phyloP scores from a whole-genome alignment of 2,113 vertebrate genomes.

The Halcyon malimbica region DNA sequence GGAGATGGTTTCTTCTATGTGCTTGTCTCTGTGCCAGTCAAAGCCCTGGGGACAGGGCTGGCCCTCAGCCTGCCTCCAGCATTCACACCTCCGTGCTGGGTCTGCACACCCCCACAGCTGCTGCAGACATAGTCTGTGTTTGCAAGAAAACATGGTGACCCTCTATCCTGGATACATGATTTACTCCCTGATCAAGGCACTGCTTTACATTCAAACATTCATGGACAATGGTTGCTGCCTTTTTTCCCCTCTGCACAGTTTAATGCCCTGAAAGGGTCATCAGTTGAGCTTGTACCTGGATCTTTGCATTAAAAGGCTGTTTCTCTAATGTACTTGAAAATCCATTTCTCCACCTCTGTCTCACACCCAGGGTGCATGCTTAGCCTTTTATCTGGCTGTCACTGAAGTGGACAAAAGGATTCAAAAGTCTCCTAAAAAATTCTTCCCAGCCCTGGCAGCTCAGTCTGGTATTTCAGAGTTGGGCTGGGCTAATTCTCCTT shows the following conservation, averaged over 20 bases:
- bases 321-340: not conserved
- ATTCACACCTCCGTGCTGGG: not conserved
- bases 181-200: not conserved
- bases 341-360: not conserved
- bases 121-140: not conserved
- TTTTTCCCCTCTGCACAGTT: not conserved
- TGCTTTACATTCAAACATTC: not conserved
- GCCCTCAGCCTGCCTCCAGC: not conserved
- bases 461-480: not conserved
- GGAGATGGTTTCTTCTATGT: not conserved
- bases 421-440: not conserved
- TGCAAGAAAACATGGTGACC: not conserved
- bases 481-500: not conserved
- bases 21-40: constrained; percentile 24
- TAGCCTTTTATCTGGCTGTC: not conserved
- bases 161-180: not conserved
- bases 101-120: fast-evolving
- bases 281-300: not conserved
- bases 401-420: not conserved
- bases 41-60: constrained; percentile 19
- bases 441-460: not conserved
- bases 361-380: not conserved
- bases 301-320: not conserved
- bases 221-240: not conserved
- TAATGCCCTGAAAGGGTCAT: not conserved